Evolutionary conservation across 2,113 vertebrate species (phyloP).

Genomic region (Oreochromis niloticus): DNA sequence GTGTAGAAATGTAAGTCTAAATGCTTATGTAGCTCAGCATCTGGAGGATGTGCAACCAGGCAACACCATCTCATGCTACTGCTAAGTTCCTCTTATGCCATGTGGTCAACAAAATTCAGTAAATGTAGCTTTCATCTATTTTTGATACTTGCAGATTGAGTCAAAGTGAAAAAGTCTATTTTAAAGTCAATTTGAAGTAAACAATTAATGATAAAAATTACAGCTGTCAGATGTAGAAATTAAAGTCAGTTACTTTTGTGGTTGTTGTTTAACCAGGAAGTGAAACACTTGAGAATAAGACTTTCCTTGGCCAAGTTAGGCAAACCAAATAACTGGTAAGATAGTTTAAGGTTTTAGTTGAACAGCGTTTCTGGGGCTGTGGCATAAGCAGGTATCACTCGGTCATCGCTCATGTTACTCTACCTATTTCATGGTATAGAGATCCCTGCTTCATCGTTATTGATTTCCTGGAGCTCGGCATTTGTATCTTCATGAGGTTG

Average conservation of each 20-base stretch:
- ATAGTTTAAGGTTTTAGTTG: not conserved
- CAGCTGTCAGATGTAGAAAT: not conserved
- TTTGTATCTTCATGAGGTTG: slow-evolving; percentile 80
- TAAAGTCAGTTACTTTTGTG: not conserved
- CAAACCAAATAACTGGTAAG: not conserved
- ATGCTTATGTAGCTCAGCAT: not conserved
- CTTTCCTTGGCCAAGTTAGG: not conserved
- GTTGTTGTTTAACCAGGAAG: not conserved
- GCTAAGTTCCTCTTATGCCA: not conserved
- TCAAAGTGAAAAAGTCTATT: not conserved
- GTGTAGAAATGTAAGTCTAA: not conserved
- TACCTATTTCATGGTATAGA: slow-evolving; percentile 85
- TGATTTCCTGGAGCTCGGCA: slow-evolving; percentile 61
- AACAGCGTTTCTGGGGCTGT: not conserved
- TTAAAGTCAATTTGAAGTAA: not conserved
- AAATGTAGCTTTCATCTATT: not conserved
- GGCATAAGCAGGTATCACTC: not conserved
- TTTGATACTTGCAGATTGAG: not conserved
- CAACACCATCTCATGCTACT: not conserved
- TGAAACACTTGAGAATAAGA: not conserved
- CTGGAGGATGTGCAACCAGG: not conserved
- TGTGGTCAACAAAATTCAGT: not conserved
- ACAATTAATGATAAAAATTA: not conserved
- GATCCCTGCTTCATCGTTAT: slow-evolving; percentile 76
- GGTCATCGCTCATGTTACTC: not conserved